Conservation (phyloP, 2,113 vertebrate genomes). For the Podarcis raffonei region DNA sequence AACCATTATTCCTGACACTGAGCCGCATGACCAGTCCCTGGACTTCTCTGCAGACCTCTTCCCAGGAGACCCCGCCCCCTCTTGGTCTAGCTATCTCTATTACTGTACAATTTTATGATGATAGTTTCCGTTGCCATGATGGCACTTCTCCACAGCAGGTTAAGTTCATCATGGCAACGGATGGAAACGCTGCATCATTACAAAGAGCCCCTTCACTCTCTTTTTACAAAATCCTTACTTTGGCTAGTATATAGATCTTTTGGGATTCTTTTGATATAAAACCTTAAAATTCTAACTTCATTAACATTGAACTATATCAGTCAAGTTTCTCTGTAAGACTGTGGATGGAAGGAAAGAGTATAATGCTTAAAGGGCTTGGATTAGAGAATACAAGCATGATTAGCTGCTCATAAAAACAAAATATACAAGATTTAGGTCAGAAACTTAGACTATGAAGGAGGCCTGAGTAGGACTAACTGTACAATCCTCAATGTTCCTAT, state of each 20-base stretch:
- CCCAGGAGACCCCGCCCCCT: constrained; percentile 97
- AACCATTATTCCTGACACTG: constrained; percentile 99
- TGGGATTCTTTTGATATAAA: constrained; percentile 63
- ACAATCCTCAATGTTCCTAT: constrained; percentile 11
- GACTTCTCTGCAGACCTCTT: constrained; percentile 99
- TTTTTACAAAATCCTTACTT: constrained; percentile 74
- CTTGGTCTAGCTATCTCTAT: constrained; percentile 99
- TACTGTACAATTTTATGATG: constrained; percentile 99
- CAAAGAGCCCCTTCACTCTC: constrained; percentile 74
- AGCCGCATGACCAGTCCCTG: constrained; percentile 99
- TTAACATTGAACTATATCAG: constrained; percentile 77
- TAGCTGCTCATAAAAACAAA: constrained; percentile 66
- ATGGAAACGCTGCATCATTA: constrained; percentile 84
- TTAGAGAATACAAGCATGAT: constrained; percentile 50
- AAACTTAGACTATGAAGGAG: constrained; percentile 44
- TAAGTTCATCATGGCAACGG: constrained; percentile 92
- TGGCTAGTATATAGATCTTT: constrained; percentile 85
- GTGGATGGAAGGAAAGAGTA: constrained; percentile 91
- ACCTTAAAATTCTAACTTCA: constrained; percentile 77
- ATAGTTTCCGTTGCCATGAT: constrained; percentile 98
- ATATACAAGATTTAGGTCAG: constrained; percentile 73
- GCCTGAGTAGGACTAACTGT: constrained; percentile 46
- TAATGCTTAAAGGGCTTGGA: constrained; percentile 51
- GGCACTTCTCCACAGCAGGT: constrained; percentile 65
- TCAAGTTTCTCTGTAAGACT: constrained; percentile 87